Conservation (phyloP, 1,140 invertebrate species). For the Camponotus vicinus region DNA sequence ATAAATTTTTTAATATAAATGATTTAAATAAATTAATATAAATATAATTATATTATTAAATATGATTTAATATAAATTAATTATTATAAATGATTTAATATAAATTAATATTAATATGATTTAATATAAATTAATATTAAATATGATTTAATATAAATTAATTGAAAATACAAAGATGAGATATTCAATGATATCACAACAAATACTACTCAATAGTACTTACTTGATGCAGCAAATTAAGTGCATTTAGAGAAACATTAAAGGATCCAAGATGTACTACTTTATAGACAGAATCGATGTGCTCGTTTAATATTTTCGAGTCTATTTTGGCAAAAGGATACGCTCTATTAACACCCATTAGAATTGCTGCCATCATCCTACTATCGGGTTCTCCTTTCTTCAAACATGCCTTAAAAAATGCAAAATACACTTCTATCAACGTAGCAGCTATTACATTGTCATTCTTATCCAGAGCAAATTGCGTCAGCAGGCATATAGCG, state of each 20-base stretch:
- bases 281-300: conserved; percentile 95
- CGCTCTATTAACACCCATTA: conserved; percentile 95
- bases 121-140: no score
- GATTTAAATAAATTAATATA: no score
- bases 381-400: conserved; percentile 97
- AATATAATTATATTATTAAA: no score
- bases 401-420: conserved; percentile 97
- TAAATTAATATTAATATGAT: no score
- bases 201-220: conserved; percentile 66
- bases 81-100: no score
- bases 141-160: not conserved
- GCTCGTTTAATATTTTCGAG: conserved; percentile 88
- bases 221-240: conserved; percentile 95
- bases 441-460: conserved; percentile 92
- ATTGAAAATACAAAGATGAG: conserved; percentile 26
- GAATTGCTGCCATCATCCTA: conserved; percentile 96
- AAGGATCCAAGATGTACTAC: conserved; percentile 95
- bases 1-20: no score
- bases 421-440: conserved; percentile 97
- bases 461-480: conserved; percentile 91
- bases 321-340: conserved; percentile 92
- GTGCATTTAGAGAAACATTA: conserved; percentile 94
- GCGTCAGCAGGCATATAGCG: conserved; percentile 96
- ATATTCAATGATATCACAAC: conserved; percentile 39
- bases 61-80: no score